phyloP scores from a whole-genome alignment of 92 coral and sea anemone species.

The Heteractis magnifica region DNA sequence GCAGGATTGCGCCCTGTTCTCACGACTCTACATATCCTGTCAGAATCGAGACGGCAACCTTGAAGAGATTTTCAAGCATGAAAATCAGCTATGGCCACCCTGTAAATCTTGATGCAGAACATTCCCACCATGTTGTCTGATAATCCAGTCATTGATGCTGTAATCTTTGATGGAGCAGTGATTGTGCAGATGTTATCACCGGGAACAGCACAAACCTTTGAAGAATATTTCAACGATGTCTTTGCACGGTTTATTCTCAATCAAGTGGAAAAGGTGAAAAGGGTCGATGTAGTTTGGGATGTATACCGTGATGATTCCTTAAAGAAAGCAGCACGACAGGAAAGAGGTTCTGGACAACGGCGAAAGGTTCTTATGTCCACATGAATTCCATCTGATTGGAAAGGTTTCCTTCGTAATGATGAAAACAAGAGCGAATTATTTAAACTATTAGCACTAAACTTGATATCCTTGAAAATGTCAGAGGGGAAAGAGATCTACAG shows the following conservation, averaged over 20 bases:
- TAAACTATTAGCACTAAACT: constrained; percentile 39
- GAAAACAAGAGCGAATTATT: constrained; percentile 64
- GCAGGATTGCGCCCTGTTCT: constrained; percentile 49
- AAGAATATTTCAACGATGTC: constrained; percentile 41
- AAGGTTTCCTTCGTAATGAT: constrained; percentile 50
- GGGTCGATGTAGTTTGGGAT: constrained; percentile 63
- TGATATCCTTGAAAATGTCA: constrained; percentile 41
- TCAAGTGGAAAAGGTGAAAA: constrained; percentile 44
- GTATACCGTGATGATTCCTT: constrained; percentile 52
- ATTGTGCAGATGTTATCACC: constrained; percentile 53
- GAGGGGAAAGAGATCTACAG: constrained; percentile 53
- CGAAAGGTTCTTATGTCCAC: constrained; percentile 45
- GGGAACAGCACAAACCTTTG: constrained; percentile 51
- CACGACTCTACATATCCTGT: not conserved
- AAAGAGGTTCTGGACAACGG: constrained; percentile 64
- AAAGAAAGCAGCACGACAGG: constrained; percentile 49
- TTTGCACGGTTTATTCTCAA: constrained; percentile 54
- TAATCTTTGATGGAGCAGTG: constrained; percentile 60
- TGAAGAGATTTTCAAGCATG: too few species aligned
- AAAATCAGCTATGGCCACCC: constrained; percentile 59
- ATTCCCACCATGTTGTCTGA: constrained; percentile 12
- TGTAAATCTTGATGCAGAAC: too few species aligned
- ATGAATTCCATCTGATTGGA: constrained; percentile 64
- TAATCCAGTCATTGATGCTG: constrained; percentile 31
- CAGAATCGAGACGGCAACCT: not conserved